Conservation (phyloP, 2,113 vertebrate genomes). For the Zosterops borbonicus region DNA sequence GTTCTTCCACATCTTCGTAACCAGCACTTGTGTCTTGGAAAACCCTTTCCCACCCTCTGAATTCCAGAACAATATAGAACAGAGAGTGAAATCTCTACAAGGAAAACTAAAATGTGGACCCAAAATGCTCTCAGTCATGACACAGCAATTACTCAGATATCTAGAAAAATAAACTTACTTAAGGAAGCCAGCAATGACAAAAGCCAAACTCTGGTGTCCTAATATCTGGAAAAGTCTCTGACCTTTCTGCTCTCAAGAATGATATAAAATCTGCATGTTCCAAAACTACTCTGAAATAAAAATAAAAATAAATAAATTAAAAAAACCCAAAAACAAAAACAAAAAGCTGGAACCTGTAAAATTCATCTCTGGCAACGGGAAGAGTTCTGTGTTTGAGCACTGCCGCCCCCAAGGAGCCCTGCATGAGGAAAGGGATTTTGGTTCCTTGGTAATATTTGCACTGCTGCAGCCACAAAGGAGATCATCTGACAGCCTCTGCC, state of each 20-base stretch:
- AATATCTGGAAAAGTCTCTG: neutral
- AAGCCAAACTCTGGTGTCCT: neutral
- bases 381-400: neutral
- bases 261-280: neutral
- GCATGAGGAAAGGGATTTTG: neutral
- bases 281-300: neutral
- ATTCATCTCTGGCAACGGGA: neutral
- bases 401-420: neutral
- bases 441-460: conserved; percentile 4
- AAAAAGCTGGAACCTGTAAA: neutral
- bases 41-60: neutral
- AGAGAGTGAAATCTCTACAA: rapidly evolving
- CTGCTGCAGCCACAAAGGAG: neutral
- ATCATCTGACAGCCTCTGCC: conserved; percentile 19
- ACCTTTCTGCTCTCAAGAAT: neutral
- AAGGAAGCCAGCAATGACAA: neutral
- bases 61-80: rapidly evolving
- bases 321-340: neutral
- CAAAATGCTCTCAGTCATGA: neutral
- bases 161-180: neutral
- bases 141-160: neutral
- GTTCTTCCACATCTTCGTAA: neutral
- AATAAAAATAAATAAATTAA: too few species aligned
- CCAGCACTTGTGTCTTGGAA: neutral
- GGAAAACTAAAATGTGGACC: neutral